Conservation (phyloP, 2,797 vertebrate species). For the Ataeniobius toweri region DNA sequence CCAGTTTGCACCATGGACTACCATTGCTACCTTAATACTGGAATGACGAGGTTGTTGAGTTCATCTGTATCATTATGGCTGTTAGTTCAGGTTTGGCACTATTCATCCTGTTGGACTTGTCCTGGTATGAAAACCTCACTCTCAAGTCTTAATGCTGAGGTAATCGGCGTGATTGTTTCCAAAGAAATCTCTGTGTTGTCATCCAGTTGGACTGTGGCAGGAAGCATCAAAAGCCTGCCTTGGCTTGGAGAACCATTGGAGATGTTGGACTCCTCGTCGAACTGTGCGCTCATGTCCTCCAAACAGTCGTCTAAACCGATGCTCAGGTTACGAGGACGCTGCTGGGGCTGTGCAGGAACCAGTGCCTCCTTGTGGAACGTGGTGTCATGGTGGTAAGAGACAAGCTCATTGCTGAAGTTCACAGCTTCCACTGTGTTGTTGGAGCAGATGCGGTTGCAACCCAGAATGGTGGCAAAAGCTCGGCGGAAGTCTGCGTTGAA, state of each 20-base stretch:
- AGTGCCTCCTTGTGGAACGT: constrained; percentile 75
- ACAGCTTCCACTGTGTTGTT: constrained; percentile 71
- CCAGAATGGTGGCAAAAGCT: constrained; percentile 81
- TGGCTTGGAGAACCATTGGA: constrained; percentile 53
- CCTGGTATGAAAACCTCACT: constrained; percentile 63
- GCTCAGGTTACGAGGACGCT: constrained; percentile 14
- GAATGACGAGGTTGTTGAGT: background rate
- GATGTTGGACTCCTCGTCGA: constrained; percentile 59
- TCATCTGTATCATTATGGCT: background rate
- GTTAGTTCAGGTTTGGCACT: background rate
- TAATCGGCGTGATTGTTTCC: constrained; percentile 74
- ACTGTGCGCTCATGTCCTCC: constrained; percentile 55
- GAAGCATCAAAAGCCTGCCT: constrained; percentile 59
- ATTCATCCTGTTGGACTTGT: constrained; percentile 55
- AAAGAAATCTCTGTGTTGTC: constrained; percentile 63
- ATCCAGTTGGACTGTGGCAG: constrained; percentile 64
- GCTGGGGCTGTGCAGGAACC: constrained; percentile 46
- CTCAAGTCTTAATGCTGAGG: constrained; percentile 39
- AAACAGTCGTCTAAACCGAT: constrained; percentile 24
- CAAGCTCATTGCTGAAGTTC: constrained; percentile 82
- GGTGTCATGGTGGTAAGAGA: constrained; percentile 81
- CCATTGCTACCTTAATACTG: background rate
- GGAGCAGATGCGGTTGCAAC: constrained; percentile 75
- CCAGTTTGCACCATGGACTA: background rate
- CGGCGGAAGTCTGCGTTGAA: constrained; percentile 84